A percentile compares a stretch with the other conserved stretches of the same genome.
phyloP scores from a whole-genome alignment of 2,113 vertebrate genomes.

The Campylomormyrus numenius region DNA sequence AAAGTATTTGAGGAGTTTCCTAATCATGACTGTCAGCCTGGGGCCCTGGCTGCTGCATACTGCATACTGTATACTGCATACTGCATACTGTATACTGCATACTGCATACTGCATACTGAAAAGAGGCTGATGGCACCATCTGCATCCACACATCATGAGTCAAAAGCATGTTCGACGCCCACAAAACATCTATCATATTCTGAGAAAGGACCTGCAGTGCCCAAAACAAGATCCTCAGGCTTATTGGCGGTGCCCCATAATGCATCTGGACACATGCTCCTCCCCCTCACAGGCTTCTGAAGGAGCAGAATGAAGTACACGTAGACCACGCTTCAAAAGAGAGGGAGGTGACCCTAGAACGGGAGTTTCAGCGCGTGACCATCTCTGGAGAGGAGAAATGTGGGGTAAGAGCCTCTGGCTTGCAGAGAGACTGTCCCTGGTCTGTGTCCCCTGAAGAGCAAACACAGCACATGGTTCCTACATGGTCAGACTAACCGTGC shows the following conservation, averaged over 20 bases:
- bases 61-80: neutral
- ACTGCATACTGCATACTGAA: neutral
- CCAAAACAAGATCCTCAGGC: neutral
- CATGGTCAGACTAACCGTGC: neutral
- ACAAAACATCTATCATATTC: neutral
- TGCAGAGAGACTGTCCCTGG: neutral
- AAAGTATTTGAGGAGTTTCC: neutral
- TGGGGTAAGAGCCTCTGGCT: conserved; percentile 64
- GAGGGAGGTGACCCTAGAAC: conserved; percentile 67
- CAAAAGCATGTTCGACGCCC: neutral
- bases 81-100: neutral
- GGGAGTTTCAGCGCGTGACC: conserved; percentile 83
- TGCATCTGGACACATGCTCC: neutral
- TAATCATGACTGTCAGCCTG: neutral
- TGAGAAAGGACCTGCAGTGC: neutral
- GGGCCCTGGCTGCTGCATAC: neutral
- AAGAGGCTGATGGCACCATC: neutral
- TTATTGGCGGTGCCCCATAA: neutral
- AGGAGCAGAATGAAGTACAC: conserved; percentile 70
- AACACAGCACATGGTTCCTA: neutral
- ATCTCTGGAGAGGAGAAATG: conserved; percentile 94
- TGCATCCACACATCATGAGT: neutral
- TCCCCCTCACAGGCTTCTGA: conserved; percentile 65
- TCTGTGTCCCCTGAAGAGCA: neutral
- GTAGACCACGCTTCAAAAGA: conserved; percentile 72